These are phyloP conservation scores for Endomychus coccineus DNA, from an alignment of 2,888 invertebrate genomes.

Conservation along the genomic window DNA sequence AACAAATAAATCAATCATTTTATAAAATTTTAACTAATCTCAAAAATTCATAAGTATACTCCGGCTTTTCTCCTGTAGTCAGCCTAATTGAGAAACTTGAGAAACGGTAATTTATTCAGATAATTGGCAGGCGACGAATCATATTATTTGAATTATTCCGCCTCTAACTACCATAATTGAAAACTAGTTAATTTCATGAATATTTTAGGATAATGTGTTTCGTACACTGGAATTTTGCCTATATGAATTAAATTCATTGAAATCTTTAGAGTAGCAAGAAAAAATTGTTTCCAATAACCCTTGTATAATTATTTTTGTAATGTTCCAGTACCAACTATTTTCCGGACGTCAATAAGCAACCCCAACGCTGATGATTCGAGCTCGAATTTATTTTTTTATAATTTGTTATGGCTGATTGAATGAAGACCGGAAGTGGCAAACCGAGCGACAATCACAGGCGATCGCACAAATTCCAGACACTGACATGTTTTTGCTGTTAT, in stretches of 20 bases:
- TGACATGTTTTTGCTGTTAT: constrained; percentile 29
- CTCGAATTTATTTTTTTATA: constrained; percentile 28
- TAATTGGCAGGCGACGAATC: too few species aligned
- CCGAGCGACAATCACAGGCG: constrained; percentile 40
- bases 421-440: constrained; percentile 38
- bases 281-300: constrained; percentile 25
- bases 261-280: constrained; percentile 8
- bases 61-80: too few species aligned
- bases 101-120: too few species aligned
- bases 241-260: too few species aligned
- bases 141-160: too few species aligned
- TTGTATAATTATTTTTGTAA: constrained; percentile 39
- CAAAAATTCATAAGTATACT: too few species aligned
- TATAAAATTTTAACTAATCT: too few species aligned
- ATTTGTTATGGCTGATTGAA: constrained; percentile 28
- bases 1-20: too few species aligned
- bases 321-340: constrained; percentile 46
- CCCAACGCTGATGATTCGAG: constrained; percentile 35
- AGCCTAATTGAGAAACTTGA: too few species aligned
- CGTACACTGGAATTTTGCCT: too few species aligned
- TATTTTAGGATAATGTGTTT: constrained; percentile 1
- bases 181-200: too few species aligned
- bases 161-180: too few species aligned
- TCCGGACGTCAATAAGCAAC: constrained; percentile 42
- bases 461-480: constrained; percentile 32